Conservation (phyloP, 2,113 vertebrate genomes). For the Leptobrachium ailaonicum region DNA sequence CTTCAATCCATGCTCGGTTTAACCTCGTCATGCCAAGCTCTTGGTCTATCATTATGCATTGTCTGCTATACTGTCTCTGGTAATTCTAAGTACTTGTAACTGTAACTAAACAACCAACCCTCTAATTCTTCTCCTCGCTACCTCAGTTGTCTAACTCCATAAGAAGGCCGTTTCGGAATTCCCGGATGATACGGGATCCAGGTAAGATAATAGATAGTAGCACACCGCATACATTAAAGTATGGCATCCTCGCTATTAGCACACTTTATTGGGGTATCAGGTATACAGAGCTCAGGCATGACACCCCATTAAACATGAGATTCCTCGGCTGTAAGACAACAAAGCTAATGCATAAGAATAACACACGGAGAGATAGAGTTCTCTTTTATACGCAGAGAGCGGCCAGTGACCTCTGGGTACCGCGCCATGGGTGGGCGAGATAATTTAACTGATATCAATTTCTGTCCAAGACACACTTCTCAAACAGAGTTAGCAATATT, state of each 20-base stretch:
- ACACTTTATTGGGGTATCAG: slow-evolving; percentile 61
- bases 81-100: too few species aligned
- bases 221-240: slow-evolving; percentile 62
- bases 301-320: slow-evolving; percentile 69
- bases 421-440: neutral
- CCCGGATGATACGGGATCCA: slow-evolving; percentile 52
- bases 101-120: too few species aligned
- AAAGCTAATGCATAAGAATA: slow-evolving; percentile 61
- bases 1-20: too few species aligned
- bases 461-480: too few species aligned
- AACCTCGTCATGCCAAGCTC: too few species aligned
- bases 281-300: slow-evolving; percentile 65
- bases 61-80: too few species aligned
- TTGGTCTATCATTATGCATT: too few species aligned
- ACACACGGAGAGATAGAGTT: slow-evolving; percentile 52
- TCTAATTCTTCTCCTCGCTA: too few species aligned
- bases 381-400: neutral
- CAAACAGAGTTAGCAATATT: too few species aligned
- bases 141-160: too few species aligned
- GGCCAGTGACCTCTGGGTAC: neutral
- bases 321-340: slow-evolving; percentile 53
- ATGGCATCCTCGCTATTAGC: slow-evolving; percentile 58
- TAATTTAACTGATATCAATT: neutral
- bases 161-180: too few species aligned
- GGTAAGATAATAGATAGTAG: slow-evolving; percentile 58